Conservation (phyloP, 1,140 invertebrate species). For the Cherax quadricarinatus region DNA sequence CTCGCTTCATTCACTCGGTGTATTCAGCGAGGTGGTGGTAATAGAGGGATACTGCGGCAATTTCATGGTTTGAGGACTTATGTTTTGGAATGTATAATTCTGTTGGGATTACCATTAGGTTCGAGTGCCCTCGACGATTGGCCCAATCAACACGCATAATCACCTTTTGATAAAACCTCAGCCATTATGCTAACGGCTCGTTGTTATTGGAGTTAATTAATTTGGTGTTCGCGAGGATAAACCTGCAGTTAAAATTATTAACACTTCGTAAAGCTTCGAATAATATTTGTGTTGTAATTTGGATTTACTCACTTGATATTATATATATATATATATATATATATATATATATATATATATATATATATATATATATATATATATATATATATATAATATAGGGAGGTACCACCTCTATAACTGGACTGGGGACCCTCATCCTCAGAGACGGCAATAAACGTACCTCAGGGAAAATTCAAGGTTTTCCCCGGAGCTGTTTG, state of each 20-base stretch:
- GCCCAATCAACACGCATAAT: slow-evolving; percentile 34
- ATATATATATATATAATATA: too few species aligned
- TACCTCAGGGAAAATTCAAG: too few species aligned
- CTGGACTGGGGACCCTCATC: too few species aligned
- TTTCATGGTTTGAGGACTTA: slow-evolving; percentile 51
- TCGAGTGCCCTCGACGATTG: background rate
- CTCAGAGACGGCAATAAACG: too few species aligned
- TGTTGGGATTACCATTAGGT: slow-evolving; percentile 20
- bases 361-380: too few species aligned
- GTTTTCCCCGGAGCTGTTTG: too few species aligned
- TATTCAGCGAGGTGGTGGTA: slow-evolving; percentile 2
- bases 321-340: too few species aligned
- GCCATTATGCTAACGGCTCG: slow-evolving; percentile 3
- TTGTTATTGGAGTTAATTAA: slow-evolving; percentile 18
- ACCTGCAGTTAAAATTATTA: background rate
- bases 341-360: too few species aligned
- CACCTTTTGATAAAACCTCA: slow-evolving; percentile 33
- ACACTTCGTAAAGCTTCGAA: background rate
- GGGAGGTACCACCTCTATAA: too few species aligned
- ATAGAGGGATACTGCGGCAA: slow-evolving; percentile 24
- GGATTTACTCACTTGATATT: background rate
- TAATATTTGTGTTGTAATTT: background rate
- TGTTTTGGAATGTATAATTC: slow-evolving; percentile 35
- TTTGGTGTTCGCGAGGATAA: background rate
- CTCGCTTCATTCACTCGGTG: slow-evolving; percentile 2